Base-by-base conservation (phyloP, 2,888 invertebrate species). In the Holacanthella duospinosa region DNA sequence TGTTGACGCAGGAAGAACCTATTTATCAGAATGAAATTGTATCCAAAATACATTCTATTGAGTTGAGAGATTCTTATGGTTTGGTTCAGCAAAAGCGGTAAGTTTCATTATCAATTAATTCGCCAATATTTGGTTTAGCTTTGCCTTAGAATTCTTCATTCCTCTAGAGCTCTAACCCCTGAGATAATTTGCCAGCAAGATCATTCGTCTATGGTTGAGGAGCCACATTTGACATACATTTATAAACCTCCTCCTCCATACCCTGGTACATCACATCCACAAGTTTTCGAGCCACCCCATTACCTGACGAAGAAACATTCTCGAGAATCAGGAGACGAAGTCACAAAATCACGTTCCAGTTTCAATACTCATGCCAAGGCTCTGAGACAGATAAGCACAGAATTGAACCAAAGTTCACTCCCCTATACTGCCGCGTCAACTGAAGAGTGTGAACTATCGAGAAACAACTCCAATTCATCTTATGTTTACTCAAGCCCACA, bases 161-260 rank as follows among this genome's bases (percentile, higher is more conserved):
- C n/a, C n/a, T 48, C 6, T 48, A 48, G 48, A 16, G 21, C 48
- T 24, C 43, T 6, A 24, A 59, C 44, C 21, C 59, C 48, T 25
- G 59, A 59, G 9, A 25, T 26, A 26, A 43, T 6, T 24, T 6
- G 12, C 4, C 55, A 48, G 29, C 60, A 71, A n/a, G n/a, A n/a
- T n/a, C n/a, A n/a, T n/a, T n/a, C n/a, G n/a, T n/a, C n/a, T n/a
- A n/a, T 81, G 61, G 79, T 80, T 55, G 78, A 79, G 62, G 82
- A 81, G 53, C 75, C 84, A 44, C 83, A 83, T 58, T 80, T 85
- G 74, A 78, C 86, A 25, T 85, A 86, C 74, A 81, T 87, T 4
- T 86, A 85, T 75, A 89, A 90, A 76, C 88, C 90, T 0, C 91
- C 92, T 0, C 91, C 91, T 0, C 89, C 91, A 0, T 91, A 91